Percentiles rank a stretch among this genome's conserved stretches.
These are phyloP conservation scores for Euphydryas editha DNA, from an alignment of 2,888 invertebrate genomes.

Conservation along the genomic window DNA sequence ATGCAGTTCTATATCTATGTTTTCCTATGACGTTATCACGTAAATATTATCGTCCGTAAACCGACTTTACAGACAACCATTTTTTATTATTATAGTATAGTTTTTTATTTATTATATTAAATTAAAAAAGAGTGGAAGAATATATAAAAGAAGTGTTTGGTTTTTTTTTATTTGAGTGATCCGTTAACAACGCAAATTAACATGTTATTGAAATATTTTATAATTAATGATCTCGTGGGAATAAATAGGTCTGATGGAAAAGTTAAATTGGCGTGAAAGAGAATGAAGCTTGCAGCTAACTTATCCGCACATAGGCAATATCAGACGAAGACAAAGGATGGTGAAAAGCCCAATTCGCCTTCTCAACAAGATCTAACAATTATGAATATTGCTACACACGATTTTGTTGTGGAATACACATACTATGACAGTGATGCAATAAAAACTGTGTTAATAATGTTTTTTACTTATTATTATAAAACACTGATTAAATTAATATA, in stretches of 20 bases:
- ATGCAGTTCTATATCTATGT: too few species aligned
- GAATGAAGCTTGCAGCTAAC: conserved; percentile 14
- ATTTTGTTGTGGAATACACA: conserved; percentile 17
- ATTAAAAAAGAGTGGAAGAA: too few species aligned
- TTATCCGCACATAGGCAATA: conserved; percentile 3
- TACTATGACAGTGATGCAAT: conserved; percentile 18
- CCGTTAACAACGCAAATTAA: too few species aligned
- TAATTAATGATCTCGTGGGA: neutral
- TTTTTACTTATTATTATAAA: neutral
- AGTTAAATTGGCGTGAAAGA: conserved; percentile 16
- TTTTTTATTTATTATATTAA: too few species aligned
- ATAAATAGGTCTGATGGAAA: neutral
- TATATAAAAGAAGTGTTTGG: too few species aligned
- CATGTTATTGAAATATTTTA: neutral
- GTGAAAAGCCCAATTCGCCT: conserved; percentile 19
- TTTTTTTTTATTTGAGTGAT: too few species aligned
- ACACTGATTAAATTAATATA: too few species aligned
- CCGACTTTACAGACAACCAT: too few species aligned
- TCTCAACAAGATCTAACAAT: conserved; percentile 14
- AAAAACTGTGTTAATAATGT: conserved; percentile 8
- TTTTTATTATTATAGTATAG: too few species aligned
- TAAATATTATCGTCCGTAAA: too few species aligned
- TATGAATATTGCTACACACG: conserved; percentile 16
- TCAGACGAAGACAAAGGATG: neutral
- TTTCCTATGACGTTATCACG: too few species aligned